Conservation (phyloP, 1,140 invertebrate genomes). For the Neoseiulus cucumeris region DNA sequence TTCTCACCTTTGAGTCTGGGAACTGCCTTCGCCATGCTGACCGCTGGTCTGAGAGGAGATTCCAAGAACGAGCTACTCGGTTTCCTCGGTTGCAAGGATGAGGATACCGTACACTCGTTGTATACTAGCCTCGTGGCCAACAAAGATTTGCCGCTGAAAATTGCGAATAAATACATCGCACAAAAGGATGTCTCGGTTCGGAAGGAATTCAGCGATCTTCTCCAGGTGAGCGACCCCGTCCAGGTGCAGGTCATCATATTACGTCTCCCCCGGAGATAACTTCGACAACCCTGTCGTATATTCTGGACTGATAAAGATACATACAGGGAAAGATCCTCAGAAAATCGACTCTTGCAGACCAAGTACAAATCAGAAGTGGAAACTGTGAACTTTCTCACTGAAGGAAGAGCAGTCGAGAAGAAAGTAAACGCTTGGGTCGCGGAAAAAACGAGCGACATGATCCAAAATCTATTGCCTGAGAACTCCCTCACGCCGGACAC, state of each 20-base stretch:
- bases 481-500: slow-evolving; percentile 18
- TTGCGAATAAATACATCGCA: not conserved
- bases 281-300: not conserved
- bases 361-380: not conserved
- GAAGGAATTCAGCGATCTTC: not conserved
- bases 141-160: not conserved
- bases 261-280: not conserved
- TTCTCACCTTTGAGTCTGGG: not conserved
- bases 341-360: not conserved
- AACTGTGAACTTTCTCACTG: not conserved
- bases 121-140: not conserved
- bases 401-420: not conserved
- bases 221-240: not conserved
- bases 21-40: not conserved
- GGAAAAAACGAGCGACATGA: slow-evolving; percentile 20
- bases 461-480: slow-evolving; percentile 20
- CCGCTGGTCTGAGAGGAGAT: not conserved
- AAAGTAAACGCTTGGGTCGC: slow-evolving; percentile 20
- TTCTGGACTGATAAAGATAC: not conserved
- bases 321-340: not conserved
- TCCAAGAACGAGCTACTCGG: not conserved
- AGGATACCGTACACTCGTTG: not conserved
- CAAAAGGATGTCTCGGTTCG: not conserved
- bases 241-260: too few species aligned
- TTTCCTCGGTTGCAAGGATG: not conserved